Evolutionary conservation across 2,888 invertebrate species (phyloP).

Genomic region (Aleiodes alternator): DNA sequence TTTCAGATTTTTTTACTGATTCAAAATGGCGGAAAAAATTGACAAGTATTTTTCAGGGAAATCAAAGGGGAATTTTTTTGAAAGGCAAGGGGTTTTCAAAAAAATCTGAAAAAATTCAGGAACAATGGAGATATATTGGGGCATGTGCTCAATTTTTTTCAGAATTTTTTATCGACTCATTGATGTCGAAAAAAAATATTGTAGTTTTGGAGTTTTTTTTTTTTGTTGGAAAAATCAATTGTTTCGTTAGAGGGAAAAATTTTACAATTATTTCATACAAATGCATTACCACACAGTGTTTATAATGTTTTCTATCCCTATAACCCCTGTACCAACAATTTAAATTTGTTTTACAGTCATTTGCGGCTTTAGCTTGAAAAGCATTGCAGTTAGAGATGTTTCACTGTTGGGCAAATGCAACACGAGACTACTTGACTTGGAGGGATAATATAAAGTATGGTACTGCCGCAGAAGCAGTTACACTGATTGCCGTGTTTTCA

Average conservation of each 20-base stretch:
- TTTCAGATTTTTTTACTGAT: background rate
- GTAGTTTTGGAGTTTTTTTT: background rate
- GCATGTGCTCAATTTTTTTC: too few species aligned
- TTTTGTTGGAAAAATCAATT: too few species aligned
- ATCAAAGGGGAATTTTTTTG: background rate
- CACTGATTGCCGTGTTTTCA: conserved; percentile 73
- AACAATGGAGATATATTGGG: too few species aligned
- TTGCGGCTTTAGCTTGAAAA: conserved; percentile 41
- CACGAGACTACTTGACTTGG: conserved; percentile 35
- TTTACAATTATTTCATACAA: conserved; percentile 1
- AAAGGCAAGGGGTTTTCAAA: background rate
- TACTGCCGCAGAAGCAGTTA: conserved; percentile 70
- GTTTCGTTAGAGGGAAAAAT: background rate
- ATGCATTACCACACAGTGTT: conserved; percentile 21
- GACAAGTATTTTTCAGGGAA: too few species aligned
- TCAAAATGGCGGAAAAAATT: background rate
- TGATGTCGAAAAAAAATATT: background rate
- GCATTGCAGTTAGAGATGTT: conserved; percentile 36
- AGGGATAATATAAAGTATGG: conserved; percentile 59
- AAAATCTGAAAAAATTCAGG: background rate
- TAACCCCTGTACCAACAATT: conserved; percentile 29
- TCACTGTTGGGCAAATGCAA: conserved; percentile 23
- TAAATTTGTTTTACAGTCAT: conserved; percentile 42
- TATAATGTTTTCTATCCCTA: conserved; percentile 32
- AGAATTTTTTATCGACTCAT: background rate